Conservation (phyloP, 2,888 invertebrate species). For the Argynnis bischoffii region DNA sequence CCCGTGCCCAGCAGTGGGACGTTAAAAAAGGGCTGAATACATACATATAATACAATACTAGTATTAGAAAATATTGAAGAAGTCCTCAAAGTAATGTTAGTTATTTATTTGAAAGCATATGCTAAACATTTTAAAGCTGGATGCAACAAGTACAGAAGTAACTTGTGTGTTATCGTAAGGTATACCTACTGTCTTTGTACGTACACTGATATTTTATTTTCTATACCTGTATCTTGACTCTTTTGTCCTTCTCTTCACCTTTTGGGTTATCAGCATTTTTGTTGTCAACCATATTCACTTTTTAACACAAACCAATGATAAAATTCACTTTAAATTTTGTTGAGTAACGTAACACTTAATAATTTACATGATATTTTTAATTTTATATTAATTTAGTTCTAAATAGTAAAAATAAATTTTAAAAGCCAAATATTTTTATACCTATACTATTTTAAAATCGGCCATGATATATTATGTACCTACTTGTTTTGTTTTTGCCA, state of each 20-base stretch:
- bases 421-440: too few species aligned
- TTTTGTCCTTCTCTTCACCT: conserved; percentile 62
- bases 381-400: conserved; percentile 24
- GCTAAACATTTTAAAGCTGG: too few species aligned
- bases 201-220: background rate
- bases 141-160: too few species aligned
- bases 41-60: too few species aligned
- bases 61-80: too few species aligned
- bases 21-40: too few species aligned
- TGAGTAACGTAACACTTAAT: background rate
- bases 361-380: conserved; percentile 35
- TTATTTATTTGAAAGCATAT: too few species aligned
- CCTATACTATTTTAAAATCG: background rate
- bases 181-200: too few species aligned
- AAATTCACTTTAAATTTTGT: conserved; percentile 17
- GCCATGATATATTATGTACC: background rate
- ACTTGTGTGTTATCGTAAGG: too few species aligned
- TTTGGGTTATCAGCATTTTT: conserved; percentile 34
- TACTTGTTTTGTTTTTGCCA: background rate
- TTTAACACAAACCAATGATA: conserved; percentile 6
- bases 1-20: too few species aligned
- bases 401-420: too few species aligned
- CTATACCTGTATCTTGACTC: conserved; percentile 66
- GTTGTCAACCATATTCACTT: conserved; percentile 52
- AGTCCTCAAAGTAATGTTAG: too few species aligned